Percentiles rank a stretch among this genome's conserved stretches.
Evolutionary conservation across 2,888 invertebrate species (phyloP).

Genomic region (Tolmerus cingulatus): DNA sequence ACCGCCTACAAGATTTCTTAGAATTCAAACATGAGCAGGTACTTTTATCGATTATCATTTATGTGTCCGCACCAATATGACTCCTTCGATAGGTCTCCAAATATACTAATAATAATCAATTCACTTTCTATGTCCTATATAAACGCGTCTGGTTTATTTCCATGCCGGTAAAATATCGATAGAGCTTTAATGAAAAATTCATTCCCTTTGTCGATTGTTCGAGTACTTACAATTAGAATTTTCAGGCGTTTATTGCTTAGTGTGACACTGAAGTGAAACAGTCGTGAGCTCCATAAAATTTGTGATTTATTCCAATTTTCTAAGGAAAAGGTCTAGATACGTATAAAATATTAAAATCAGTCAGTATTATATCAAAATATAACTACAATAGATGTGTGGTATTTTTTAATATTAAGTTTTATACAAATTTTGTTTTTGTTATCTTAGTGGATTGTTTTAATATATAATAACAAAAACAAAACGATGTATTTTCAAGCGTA

Average conservation of each 20-base stretch:
- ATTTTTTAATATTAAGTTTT: background rate
- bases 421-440: background rate
- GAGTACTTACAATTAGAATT: conserved; percentile 10
- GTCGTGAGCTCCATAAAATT: background rate
- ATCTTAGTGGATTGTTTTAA: background rate
- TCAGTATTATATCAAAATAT: background rate
- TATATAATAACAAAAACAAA: background rate
- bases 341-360: background rate
- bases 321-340: background rate
- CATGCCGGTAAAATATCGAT: conserved; percentile 14
- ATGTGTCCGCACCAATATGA: background rate
- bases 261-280: background rate
- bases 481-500: background rate
- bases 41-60: background rate
- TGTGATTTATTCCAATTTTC: background rate
- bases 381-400: background rate
- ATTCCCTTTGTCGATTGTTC: conserved; percentile 1
- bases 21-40: background rate
- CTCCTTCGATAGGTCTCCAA: background rate
- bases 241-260: conserved; percentile 12
- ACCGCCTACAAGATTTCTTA: background rate
- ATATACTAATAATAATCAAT: conserved; percentile 10
- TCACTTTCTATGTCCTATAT: conserved; percentile 11
- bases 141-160: background rate
- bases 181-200: conserved; percentile 2